Percentiles rank a stretch among this genome's conserved stretches.
Conservation (phyloP, 2,888 invertebrate species). For the Alitta virens region DNA sequence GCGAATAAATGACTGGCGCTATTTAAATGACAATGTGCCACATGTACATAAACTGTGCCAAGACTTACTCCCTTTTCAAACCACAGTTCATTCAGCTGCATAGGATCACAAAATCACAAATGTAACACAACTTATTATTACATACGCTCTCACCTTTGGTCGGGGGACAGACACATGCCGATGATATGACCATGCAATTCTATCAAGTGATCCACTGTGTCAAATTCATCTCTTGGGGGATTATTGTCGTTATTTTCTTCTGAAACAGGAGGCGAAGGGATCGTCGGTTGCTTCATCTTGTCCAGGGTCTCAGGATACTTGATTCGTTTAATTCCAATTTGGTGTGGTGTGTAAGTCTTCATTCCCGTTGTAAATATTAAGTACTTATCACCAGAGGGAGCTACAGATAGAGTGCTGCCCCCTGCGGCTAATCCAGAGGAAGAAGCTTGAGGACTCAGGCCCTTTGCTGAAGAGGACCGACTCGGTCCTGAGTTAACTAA, state of each 20-base stretch:
- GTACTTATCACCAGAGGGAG: conserved; percentile 61
- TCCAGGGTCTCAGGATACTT: conserved; percentile 61
- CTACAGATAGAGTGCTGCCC: background rate
- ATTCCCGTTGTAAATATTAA: conserved; percentile 81
- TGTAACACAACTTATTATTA: no score
- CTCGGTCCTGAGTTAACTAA: background rate
- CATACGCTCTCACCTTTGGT: conserved; percentile 68
- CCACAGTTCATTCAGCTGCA: no score
- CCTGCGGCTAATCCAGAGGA: background rate
- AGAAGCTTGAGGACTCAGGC: background rate
- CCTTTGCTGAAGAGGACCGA: no score
- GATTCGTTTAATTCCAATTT: conserved; percentile 70
- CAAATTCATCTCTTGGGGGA: conserved; percentile 47
- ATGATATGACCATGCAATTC: conserved; percentile 84
- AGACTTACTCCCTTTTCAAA: no score
- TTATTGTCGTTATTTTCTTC: background rate
- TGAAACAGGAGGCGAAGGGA: background rate
- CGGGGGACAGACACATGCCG: conserved; percentile 82
- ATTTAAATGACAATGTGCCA: no score
- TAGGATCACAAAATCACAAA: no score
- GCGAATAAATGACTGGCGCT: no score
- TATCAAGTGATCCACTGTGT: conserved; percentile 75
- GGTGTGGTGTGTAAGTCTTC: conserved; percentile 81
- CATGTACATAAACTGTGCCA: no score
- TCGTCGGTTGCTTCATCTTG: background rate